phyloP scores from a whole-genome alignment of 1,140 invertebrate genomes.

The Megathymus violae region DNA sequence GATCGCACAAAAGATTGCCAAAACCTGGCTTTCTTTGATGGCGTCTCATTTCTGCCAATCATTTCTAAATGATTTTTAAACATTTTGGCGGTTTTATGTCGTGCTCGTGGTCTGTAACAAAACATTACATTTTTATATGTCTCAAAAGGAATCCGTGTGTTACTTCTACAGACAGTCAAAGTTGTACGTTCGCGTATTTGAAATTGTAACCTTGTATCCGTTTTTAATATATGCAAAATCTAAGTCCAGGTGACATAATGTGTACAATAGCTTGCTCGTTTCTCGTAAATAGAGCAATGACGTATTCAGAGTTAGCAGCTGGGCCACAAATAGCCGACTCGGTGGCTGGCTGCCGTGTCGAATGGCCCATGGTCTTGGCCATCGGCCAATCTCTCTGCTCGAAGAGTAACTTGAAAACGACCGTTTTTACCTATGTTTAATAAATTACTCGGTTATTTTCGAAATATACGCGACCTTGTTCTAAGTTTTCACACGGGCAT shows the following conservation, averaged over 20 bases:
- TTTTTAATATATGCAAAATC: constrained; percentile 39
- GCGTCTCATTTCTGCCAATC: constrained; percentile 95
- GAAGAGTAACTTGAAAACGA: constrained; percentile 70
- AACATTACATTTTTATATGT: constrained; percentile 38
- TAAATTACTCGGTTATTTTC: constrained; percentile 72
- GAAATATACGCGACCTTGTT: constrained; percentile 72
- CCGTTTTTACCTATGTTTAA: constrained; percentile 78
- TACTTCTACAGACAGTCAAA: too few species aligned
- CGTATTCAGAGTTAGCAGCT: constrained; percentile 69
- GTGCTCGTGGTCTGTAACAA: constrained; percentile 89
- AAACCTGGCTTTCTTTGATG: constrained; percentile 95
- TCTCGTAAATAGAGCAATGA: constrained; percentile 77
- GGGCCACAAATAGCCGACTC: constrained; percentile 72
- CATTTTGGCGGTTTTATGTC: constrained; percentile 90
- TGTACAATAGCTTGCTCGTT: constrained; percentile 66
- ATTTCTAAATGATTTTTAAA: constrained; percentile 95
- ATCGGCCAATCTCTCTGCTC: constrained; percentile 58
- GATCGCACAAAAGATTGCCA: constrained; percentile 96
- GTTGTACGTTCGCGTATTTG: constrained; percentile 3
- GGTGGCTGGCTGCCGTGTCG: constrained; percentile 66
- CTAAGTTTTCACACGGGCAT: constrained; percentile 51
- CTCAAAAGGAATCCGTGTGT: too few species aligned
- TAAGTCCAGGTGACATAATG: constrained; percentile 69
- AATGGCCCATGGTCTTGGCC: constrained; percentile 71
- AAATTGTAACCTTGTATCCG: constrained; percentile 25